phyloP scores from a whole-genome alignment of 1,140 invertebrate genomes.

The Druon quercuslanigerum region DNA sequence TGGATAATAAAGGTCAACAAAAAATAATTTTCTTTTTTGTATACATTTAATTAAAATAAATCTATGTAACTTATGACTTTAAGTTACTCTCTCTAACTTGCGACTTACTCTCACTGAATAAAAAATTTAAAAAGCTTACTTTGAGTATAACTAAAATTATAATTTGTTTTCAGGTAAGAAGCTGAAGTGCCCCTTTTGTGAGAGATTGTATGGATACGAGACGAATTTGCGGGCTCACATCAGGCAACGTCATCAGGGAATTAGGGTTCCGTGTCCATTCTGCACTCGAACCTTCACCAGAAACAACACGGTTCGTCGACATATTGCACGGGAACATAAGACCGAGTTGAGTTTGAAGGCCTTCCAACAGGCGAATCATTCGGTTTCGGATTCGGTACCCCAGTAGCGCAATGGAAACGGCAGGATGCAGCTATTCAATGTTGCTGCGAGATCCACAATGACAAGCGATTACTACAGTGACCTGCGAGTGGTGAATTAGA shows the following conservation, averaged over 20 bases:
- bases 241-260: slow-evolving; percentile 91
- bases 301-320: slow-evolving; percentile 91
- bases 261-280: slow-evolving; percentile 90
- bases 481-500: slow-evolving; percentile 53
- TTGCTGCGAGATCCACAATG: slow-evolving; percentile 38
- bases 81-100: no score
- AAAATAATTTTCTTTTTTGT: no score
- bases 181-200: slow-evolving; percentile 93
- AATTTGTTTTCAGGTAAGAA: slow-evolving; percentile 83
- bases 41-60: no score
- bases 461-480: slow-evolving; percentile 61
- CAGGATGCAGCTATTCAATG: slow-evolving; percentile 19
- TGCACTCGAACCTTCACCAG: slow-evolving; percentile 93
- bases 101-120: no score
- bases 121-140: not conserved
- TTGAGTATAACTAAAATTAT: slow-evolving; percentile 4
- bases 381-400: slow-evolving; percentile 66
- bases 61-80: no score
- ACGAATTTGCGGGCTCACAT: slow-evolving; percentile 94
- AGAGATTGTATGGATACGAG: slow-evolving; percentile 94
- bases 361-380: slow-evolving; percentile 78
- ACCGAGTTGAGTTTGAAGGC: slow-evolving; percentile 82
- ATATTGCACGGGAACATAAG: slow-evolving; percentile 91
- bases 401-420: slow-evolving; percentile 58
- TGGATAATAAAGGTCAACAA: no score